These are phyloP conservation scores for Blastobasis adustella DNA, from an alignment of 2,888 invertebrate genomes.

Conservation along the genomic window DNA sequence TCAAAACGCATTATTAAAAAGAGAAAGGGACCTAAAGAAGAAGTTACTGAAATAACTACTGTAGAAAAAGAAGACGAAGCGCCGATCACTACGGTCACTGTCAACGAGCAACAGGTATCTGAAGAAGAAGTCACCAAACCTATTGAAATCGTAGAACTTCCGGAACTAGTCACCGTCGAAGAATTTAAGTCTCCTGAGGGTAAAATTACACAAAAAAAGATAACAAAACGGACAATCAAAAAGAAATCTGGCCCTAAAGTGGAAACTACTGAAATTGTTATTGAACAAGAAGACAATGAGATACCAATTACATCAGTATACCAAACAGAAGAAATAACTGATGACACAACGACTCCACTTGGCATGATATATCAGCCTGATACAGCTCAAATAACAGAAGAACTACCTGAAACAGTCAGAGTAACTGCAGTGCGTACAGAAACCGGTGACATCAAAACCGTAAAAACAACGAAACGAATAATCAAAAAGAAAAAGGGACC, in stretches of 20 bases:
- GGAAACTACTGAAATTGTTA: slow-evolving; percentile 11
- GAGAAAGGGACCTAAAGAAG: slow-evolving; percentile 22
- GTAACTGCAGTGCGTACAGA: slow-evolving; percentile 23
- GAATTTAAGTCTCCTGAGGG: slow-evolving; percentile 30
- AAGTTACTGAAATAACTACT: slow-evolving; percentile 22
- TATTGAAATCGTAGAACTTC: slow-evolving; percentile 20
- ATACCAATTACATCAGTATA: slow-evolving; percentile 21
- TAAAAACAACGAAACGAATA: slow-evolving; percentile 23
- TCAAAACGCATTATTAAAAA: slow-evolving; percentile 26
- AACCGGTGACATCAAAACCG: slow-evolving; percentile 17
- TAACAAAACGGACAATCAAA: slow-evolving; percentile 22
- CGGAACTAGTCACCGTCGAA: slow-evolving; percentile 28
- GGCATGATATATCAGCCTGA: slow-evolving; percentile 11
- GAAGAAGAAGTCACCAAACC: slow-evolving; percentile 10
- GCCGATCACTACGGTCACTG: slow-evolving; percentile 27
- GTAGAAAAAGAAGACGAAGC: slow-evolving; percentile 24
- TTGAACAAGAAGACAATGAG: slow-evolving; percentile 13
- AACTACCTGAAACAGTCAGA: slow-evolving; percentile 17
- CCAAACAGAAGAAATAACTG: slow-evolving; percentile 27
- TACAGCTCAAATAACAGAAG: slow-evolving; percentile 28
- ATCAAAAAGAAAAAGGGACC: slow-evolving; percentile 40
- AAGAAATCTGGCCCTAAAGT: slow-evolving; percentile 18
- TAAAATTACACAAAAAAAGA: slow-evolving; percentile 22
- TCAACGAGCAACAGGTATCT: slow-evolving; percentile 11
- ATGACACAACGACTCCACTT: slow-evolving; percentile 24